Evolutionary conservation across 2,888 invertebrate genomes (phyloP), one percentile per base, ranked within the genome.

Genomic region (Lithophane ornitopus): DNA sequence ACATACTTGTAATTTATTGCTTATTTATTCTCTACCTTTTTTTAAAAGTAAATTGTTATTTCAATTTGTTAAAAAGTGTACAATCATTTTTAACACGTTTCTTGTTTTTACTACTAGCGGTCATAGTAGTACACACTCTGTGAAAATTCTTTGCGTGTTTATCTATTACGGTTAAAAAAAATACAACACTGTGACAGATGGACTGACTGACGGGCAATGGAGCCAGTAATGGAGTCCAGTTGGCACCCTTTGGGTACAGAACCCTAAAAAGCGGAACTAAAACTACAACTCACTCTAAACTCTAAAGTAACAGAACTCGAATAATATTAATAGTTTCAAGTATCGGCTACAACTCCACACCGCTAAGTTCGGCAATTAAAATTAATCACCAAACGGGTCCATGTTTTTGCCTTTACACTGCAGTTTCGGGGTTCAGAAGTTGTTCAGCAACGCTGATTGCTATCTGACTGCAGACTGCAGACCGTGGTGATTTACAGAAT

Each of bases 291-390:
- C 28, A 49, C 54, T 16, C 46, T 12, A 9, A 66, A 34, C 41
- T 39, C 22, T 26, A 26, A 66, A 80, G 28, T 49, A 73, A 78
- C 58, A 28, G 44, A 80, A 73, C 58, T 49, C 34, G 44, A 58
- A 79, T 79, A 73, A 63, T 70, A 74, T 74, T 63, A 56, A 63
- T 68, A 70, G 83, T 61, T 74, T 69, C 58, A 70, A 72, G 69
- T 83, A 73, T 83, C 72, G 61, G 61, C 34, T 69, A 80, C 86
- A 86, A 87, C 81, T 65, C 54, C 1, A 49, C 62, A 56, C 39
- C 62, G 28, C 88, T 87, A 93, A 93, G 91, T 93, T 93, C 87
- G 84, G 92, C 92, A 92, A 93, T 93, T 92, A 92, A 93, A 93
- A 92, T 93, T 93, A 93, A 93, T 93, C 92, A 91, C 90, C 87